Evolutionary conservation across 2,797 vertebrate genomes (phyloP).

Genomic region (Pitangus sulphuratus): DNA sequence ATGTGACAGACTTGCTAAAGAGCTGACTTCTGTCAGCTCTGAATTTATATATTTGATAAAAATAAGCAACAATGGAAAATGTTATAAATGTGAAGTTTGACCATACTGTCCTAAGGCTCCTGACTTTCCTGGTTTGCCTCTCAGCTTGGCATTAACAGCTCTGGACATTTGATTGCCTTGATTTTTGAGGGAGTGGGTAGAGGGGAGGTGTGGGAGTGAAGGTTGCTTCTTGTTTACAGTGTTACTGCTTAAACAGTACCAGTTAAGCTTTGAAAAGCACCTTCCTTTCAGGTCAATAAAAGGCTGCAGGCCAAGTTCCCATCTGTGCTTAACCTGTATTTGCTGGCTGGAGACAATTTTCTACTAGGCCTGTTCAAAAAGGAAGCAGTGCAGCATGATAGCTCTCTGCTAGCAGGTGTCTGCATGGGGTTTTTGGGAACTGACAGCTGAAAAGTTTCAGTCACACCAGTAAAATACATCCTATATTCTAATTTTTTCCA

Average conservation of each 20-base stretch:
- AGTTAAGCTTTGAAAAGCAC: constrained; percentile 28
- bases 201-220: neutral
- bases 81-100: neutral
- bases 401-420: neutral
- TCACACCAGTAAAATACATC: neutral
- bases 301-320: constrained; percentile 29
- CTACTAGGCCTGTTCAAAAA: neutral
- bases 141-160: neutral
- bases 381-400: neutral
- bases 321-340: constrained; percentile 9
- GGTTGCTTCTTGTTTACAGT: neutral
- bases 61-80: neutral
- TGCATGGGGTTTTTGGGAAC: neutral
- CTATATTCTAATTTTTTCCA: neutral
- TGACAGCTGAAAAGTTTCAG: neutral
- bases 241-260: neutral
- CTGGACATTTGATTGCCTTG: neutral
- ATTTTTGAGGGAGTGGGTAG: neutral
- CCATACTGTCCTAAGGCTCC: neutral
- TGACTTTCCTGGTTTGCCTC: neutral
- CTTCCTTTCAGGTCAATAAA: constrained; percentile 43
- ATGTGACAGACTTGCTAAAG: neutral
- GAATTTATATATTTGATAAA: neutral
- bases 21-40: neutral
- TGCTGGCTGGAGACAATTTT: constrained; percentile 23